Conservation (phyloP, 2,113 vertebrate species). For the Sphyrna mokarran region DNA sequence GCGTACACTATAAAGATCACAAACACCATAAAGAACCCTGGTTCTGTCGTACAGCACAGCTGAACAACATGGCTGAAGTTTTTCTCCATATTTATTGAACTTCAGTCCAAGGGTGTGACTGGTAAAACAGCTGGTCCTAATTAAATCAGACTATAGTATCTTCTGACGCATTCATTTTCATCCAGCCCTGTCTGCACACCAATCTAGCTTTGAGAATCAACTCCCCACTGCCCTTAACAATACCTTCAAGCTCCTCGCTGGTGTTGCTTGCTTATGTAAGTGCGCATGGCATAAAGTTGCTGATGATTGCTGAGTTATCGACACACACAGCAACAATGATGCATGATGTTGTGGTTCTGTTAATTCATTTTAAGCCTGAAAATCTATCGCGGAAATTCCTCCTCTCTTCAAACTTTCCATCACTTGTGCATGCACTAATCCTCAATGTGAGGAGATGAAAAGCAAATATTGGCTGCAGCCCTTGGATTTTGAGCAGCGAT, state of each 20-base stretch:
- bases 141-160: conserved; percentile 16
- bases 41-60: neutral
- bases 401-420: neutral
- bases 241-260: neutral
- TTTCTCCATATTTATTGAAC: conserved; percentile 16
- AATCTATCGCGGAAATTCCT: neutral
- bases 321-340: neutral
- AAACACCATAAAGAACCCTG: neutral
- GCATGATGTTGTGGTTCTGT: neutral
- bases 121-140: conserved; percentile 31
- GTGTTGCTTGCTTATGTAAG: neutral
- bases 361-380: neutral
- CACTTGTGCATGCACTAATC: neutral
- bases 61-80: conserved; percentile 30
- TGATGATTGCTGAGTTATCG: neutral
- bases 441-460: neutral
- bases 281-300: neutral
- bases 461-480: neutral
- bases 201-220: neutral
- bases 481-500: neutral
- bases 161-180: neutral
- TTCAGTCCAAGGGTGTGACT: conserved; percentile 30
- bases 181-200: conserved; percentile 13
- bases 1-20: neutral
- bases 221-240: neutral